phyloP scores from a whole-genome alignment of 1,140 invertebrate species.

The Eurosta solidaginis region DNA sequence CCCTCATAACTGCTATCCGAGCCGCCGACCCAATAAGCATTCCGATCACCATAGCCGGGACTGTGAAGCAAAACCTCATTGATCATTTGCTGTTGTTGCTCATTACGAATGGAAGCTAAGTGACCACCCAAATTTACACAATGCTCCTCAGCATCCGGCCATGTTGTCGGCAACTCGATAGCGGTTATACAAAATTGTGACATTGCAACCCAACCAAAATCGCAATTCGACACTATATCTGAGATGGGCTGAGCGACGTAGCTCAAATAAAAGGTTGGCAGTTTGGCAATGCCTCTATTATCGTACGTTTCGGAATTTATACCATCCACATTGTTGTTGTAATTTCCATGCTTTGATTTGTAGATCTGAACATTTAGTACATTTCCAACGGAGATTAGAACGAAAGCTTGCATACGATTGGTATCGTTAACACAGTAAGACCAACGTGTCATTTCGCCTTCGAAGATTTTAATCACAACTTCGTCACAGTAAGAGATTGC shows the following conservation, averaged over 20 bases:
- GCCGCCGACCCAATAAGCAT: constrained; percentile 79
- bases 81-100: constrained; percentile 65
- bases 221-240: constrained; percentile 65
- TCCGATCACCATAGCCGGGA: constrained; percentile 66
- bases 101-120: constrained; percentile 67
- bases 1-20: constrained; percentile 74
- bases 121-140: constrained; percentile 69
- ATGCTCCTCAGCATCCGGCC: constrained; percentile 69
- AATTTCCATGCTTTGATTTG: not conserved
- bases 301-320: not conserved
- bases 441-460: constrained; percentile 35
- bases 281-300: not conserved
- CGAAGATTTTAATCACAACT: constrained; percentile 35
- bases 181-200: constrained; percentile 67
- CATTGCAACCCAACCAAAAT: constrained; percentile 68
- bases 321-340: not conserved
- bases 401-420: constrained; percentile 30
- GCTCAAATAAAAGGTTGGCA: constrained; percentile 43
- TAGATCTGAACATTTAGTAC: constrained; percentile 35
- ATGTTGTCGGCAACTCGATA: constrained; percentile 63
- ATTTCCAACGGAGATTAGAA: constrained; percentile 36
- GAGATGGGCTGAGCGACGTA: constrained; percentile 63
- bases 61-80: constrained; percentile 68
- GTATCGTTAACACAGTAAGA: constrained; percentile 36
- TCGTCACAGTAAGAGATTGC: constrained; percentile 21